phyloP scores from a whole-genome alignment of 1,140 invertebrate species.

The Protaetia brevitarsis region DNA sequence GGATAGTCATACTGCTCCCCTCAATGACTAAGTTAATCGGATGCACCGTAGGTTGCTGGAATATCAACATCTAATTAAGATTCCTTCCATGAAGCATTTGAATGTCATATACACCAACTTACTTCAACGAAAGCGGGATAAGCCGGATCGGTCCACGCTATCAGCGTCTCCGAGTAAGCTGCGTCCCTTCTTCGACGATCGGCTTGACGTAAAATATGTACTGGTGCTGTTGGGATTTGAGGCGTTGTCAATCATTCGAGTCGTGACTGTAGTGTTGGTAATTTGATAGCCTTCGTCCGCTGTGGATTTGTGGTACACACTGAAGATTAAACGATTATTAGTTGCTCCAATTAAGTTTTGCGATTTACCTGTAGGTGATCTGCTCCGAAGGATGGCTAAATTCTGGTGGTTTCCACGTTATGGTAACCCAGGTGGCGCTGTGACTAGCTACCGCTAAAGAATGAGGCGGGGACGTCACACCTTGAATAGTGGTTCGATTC shows the following conservation, averaged over 20 bases:
- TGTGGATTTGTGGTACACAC: constrained; percentile 65
- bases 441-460: constrained; percentile 70
- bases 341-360: not conserved
- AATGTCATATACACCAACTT: constrained; percentile 30
- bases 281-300: constrained; percentile 58
- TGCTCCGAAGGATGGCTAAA: constrained; percentile 72
- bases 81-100: not conserved
- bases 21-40: constrained; percentile 77
- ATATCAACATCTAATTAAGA: not conserved
- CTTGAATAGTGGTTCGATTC: constrained; percentile 43
- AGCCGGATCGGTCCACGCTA: constrained; percentile 82
- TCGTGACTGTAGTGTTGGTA: constrained; percentile 63
- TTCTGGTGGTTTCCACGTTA: constrained; percentile 77
- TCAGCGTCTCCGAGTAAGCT: constrained; percentile 73
- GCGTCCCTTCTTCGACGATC: constrained; percentile 62
- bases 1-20: constrained; percentile 77
- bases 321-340: constrained; percentile 35
- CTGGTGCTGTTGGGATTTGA: constrained; percentile 71
- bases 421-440: constrained; percentile 72
- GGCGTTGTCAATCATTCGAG: constrained; percentile 65
- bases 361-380: constrained; percentile 64
- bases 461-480: constrained; percentile 73
- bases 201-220: constrained; percentile 66
- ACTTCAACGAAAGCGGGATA: constrained; percentile 82
- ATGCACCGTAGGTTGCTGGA: constrained; percentile 74